Base-by-base conservation (phyloP, 2,113 vertebrate genomes). In the Micronycteris hirsuta region DNA sequence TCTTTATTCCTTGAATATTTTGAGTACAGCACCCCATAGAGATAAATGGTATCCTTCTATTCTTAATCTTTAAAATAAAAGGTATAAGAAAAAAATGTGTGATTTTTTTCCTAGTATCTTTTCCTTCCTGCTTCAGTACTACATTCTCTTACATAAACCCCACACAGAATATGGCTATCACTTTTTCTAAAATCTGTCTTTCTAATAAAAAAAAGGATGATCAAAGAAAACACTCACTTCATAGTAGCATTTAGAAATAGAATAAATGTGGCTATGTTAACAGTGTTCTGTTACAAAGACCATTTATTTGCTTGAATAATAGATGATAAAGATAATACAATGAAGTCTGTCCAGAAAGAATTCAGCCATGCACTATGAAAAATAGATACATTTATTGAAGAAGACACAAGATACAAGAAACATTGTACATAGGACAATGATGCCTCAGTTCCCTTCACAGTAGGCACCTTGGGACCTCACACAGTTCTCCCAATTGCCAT, bases 241-340 rank as follows among this genome's bases (percentile, higher is more conserved):
- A 26, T 65, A 68, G 71, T 56, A 63, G 56, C 6, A n/a, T n/a
- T n/a, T n/a, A n/a, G n/a, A n/a, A n/a, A n/a, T n/a, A 70, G 33
- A 89, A 94, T 38, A 22, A 84, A 94, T 33, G 10, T 90, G 36
- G 47, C 63, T 91, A 85, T 88, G 49, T 33, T 92, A 95, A 94
- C 14, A 96, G 49, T 56, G 16, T 38, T 92, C 65, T 90, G n/a
- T 28, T 31, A 92, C 71, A 74, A 93, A 86, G 54, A 41, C 5
- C 12, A 86, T 78, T 58, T 67, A 67, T 85, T 89, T 95, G 31
- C 43, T 77, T 78, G 78, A 91, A 56, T 38, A 54, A 93, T 24
- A 89, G 28, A 67, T 49, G 86, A 90, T 45, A 67, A 31, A 63
- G 5, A 49, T 67, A 71, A 85, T 0, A 31, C 12, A 14, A 63